These are phyloP conservation scores for Danaus chrysippus DNA, from an alignment of 2,888 invertebrate species.

Conservation along the genomic window DNA sequence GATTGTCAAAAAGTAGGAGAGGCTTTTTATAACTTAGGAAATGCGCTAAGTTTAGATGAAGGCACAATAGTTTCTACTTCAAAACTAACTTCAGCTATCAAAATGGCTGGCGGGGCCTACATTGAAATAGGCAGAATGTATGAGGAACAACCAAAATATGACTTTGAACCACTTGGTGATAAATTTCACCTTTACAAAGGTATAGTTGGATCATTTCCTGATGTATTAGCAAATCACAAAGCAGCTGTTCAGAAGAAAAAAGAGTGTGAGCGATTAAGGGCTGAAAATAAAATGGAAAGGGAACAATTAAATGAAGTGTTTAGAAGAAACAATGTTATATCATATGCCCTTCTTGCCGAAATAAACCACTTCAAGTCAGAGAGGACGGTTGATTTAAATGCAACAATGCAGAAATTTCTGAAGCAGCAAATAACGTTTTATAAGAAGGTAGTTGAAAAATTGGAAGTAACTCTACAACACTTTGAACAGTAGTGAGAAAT, in stretches of 20 bases:
- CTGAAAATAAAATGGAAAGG: slow-evolving; percentile 91
- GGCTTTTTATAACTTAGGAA: slow-evolving; percentile 90
- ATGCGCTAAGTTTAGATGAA: slow-evolving; percentile 89
- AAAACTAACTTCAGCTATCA: slow-evolving; percentile 87
- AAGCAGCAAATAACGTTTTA: slow-evolving; percentile 95
- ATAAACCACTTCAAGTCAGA: slow-evolving; percentile 95
- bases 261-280: slow-evolving; percentile 89
- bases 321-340: slow-evolving; percentile 92
- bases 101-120: slow-evolving; percentile 92
- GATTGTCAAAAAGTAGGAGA: slow-evolving; percentile 95
- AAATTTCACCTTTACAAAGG: slow-evolving; percentile 97
- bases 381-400: slow-evolving; percentile 90
- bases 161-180: slow-evolving; percentile 95
- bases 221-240: slow-evolving; percentile 93
- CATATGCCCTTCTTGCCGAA: slow-evolving; percentile 96
- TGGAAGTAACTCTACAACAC: slow-evolving; percentile 79
- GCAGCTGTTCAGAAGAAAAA: slow-evolving; percentile 92
- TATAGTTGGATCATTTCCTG: slow-evolving; percentile 93
- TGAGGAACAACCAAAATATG: slow-evolving; percentile 93
- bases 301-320: slow-evolving; percentile 89
- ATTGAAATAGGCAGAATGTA: slow-evolving; percentile 93
- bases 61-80: slow-evolving; percentile 81
- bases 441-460: slow-evolving; percentile 87
- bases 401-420: slow-evolving; percentile 91
- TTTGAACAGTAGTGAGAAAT: slow-evolving; percentile 60